phyloP scores from a whole-genome alignment of 1,140 invertebrate species.

The Cylas formicarius region DNA sequence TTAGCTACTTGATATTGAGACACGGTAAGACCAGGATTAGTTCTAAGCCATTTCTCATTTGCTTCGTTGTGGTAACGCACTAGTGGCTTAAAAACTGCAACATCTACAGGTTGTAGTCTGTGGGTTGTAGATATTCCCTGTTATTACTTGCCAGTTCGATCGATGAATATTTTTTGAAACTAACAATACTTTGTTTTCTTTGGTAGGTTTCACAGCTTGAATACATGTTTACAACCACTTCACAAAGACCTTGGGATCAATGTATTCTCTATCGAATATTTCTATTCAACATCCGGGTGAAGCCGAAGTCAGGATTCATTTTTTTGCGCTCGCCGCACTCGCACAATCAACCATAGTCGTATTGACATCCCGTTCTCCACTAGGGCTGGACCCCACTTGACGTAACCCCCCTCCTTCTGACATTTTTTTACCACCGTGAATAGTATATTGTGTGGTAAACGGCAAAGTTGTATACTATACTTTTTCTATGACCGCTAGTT shows the following conservation, averaged over 20 bases:
- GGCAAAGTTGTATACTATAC: too few species aligned
- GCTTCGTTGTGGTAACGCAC: slow-evolving; percentile 26
- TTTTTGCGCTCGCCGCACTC: slow-evolving; percentile 28
- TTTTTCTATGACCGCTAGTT: too few species aligned
- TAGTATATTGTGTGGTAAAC: too few species aligned
- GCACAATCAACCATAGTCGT: slow-evolving; percentile 38
- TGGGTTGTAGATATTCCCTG: slow-evolving; percentile 21
- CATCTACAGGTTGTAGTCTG: slow-evolving; percentile 40
- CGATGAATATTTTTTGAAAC: slow-evolving; percentile 25
- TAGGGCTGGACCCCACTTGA: slow-evolving; percentile 41
- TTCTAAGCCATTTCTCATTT: slow-evolving; percentile 24
- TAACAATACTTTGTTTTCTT: slow-evolving; percentile 29
- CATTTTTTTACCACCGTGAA: slow-evolving; percentile 14
- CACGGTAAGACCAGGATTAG: slow-evolving; percentile 29
- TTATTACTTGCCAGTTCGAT: slow-evolving; percentile 19
- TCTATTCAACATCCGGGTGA: slow-evolving; percentile 13
- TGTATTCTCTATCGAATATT: slow-evolving; percentile 27
- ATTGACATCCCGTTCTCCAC: slow-evolving; percentile 42
- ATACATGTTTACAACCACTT: slow-evolving; percentile 27
- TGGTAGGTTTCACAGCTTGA: slow-evolving; percentile 9
- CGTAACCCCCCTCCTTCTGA: slow-evolving; percentile 32
- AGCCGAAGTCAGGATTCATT: slow-evolving; percentile 8
- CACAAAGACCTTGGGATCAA: slow-evolving; percentile 23
- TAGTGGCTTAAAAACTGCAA: slow-evolving; percentile 36
- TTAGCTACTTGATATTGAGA: slow-evolving; percentile 30